Conservation (phyloP, 1,140 invertebrate genomes). For the Spodoptera litura region DNA sequence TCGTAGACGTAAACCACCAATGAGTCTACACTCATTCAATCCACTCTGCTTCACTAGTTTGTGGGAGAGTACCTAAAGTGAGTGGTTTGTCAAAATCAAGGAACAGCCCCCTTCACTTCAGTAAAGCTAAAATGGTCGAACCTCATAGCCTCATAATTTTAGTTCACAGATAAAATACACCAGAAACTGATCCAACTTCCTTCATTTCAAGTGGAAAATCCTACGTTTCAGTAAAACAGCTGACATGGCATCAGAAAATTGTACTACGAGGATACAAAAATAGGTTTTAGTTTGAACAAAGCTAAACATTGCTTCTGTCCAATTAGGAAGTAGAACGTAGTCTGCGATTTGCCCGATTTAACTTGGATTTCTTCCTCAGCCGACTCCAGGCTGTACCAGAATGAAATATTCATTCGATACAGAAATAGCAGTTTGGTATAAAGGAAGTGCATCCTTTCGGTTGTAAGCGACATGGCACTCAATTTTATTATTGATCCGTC, state of each 20-base stretch:
- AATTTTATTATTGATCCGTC: conserved; percentile 31
- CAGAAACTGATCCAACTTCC: not conserved
- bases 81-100: no score
- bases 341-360: conserved; percentile 38
- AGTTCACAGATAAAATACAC: no score
- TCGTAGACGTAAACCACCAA: no score
- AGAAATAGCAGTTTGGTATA: conserved; percentile 51
- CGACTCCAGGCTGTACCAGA: conserved; percentile 20
- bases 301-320: conserved; percentile 56
- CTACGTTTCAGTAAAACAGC: not conserved
- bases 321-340: conserved; percentile 54
- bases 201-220: not conserved
- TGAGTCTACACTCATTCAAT: no score
- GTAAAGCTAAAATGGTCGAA: no score
- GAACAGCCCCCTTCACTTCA: no score
- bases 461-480: conserved; percentile 30
- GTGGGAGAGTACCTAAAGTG: no score
- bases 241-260: not conserved
- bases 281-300: conserved; percentile 40
- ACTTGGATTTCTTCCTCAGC: conserved; percentile 27
- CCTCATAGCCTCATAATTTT: no score
- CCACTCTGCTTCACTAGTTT: no score
- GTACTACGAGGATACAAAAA: conserved; percentile 26
- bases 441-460: conserved; percentile 49
- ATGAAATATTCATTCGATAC: conserved; percentile 60